Evolutionary conservation across 2,113 vertebrate genomes (phyloP).

Genomic region (Anthoscopus minutus): DNA sequence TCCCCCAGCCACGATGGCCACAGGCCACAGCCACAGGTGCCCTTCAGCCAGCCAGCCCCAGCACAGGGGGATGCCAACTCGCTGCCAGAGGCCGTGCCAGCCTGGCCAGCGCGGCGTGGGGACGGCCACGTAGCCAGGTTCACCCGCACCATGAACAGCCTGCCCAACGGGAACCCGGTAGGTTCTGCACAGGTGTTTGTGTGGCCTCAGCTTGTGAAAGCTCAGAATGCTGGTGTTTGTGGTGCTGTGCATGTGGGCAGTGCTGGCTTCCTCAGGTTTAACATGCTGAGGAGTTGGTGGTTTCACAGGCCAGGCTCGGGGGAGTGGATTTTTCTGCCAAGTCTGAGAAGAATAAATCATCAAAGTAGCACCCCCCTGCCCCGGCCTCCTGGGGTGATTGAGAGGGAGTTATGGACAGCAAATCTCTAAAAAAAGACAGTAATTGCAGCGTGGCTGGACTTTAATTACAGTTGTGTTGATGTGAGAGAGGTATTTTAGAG

Average conservation of each 20-base stretch:
- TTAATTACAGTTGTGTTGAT: not conserved
- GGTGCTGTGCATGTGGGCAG: fast-evolving
- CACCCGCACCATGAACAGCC: constrained; percentile 61
- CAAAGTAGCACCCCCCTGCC: not conserved
- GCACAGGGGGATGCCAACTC: not conserved
- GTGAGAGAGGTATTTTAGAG: not conserved
- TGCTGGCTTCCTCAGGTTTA: not conserved
- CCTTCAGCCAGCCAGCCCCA: not conserved
- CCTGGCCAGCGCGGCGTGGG: not conserved
- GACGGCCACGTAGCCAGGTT: not conserved
- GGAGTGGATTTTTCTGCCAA: not conserved
- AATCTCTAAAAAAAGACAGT: not conserved
- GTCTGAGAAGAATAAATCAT: not conserved
- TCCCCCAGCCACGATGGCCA: fast-evolving
- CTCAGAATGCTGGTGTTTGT: fast-evolving
- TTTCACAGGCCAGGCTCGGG: not conserved
- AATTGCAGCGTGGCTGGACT: not conserved
- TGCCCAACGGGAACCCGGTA: not conserved
- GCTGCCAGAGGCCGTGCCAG: not conserved
- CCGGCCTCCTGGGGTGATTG: not conserved
- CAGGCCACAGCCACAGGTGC: not conserved
- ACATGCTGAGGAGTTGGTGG: not conserved
- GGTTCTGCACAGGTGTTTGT: fast-evolving
- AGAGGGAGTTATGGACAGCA: not conserved
- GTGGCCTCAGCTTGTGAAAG: not conserved